A percentile compares a stretch with the other conserved stretches of the same genome.
phyloP scores from a whole-genome alignment of 2,888 invertebrate genomes.

The Apamea epomidion region DNA sequence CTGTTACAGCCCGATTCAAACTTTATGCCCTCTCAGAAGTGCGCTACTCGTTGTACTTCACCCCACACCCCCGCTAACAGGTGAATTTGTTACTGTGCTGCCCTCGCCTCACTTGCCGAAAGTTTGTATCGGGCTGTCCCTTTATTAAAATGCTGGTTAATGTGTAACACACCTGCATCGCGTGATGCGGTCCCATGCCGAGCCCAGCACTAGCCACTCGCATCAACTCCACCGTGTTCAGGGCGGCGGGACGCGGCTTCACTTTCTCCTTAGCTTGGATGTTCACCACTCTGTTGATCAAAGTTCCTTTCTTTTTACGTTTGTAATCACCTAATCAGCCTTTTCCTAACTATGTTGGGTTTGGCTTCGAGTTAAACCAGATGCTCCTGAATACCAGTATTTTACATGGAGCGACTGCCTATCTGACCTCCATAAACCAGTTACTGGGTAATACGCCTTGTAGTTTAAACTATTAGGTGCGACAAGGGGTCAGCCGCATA shows the following conservation, averaged over 20 bases:
- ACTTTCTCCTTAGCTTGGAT: constrained; percentile 96
- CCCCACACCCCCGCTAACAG: too few relatives aligned
- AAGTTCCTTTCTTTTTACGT: not conserved
- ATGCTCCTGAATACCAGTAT: not conserved
- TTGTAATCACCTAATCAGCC: not conserved
- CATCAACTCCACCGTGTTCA: constrained; percentile 99
- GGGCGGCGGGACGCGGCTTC: constrained; percentile 96
- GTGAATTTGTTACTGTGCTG: too few relatives aligned
- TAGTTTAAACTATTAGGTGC: too few relatives aligned
- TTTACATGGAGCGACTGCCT: not conserved
- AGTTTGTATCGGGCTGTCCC: too few relatives aligned
- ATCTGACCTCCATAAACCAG: not conserved
- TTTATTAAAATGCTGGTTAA: not conserved
- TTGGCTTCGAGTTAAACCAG: not conserved
- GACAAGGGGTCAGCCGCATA: too few relatives aligned
- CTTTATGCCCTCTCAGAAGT: too few relatives aligned
- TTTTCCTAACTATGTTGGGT: not conserved
- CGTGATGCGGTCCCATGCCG: constrained; percentile 97
- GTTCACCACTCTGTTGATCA: constrained; percentile 91
- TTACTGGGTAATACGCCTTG: not conserved
- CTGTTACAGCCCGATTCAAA: not conserved
- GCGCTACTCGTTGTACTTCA: too few relatives aligned
- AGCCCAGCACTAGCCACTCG: constrained; percentile 97
- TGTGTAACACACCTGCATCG: constrained; percentile 92
- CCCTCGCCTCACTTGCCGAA: too few relatives aligned